Evolutionary conservation across 2,888 invertebrate genomes (phyloP), one percentile per base, ranked within the genome.

Genomic region (Melanostoma mellinum): DNA sequence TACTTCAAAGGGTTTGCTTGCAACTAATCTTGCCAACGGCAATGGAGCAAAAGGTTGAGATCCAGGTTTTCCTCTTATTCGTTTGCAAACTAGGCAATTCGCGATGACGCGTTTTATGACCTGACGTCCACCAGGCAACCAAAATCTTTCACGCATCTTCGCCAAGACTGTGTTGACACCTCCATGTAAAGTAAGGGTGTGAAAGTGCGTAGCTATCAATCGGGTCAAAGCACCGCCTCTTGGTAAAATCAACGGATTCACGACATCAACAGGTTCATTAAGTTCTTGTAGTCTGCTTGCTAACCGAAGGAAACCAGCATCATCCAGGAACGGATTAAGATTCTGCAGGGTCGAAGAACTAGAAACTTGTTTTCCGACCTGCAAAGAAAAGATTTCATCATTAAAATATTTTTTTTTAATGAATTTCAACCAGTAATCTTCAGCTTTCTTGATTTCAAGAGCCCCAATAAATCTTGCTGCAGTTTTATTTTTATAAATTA

Each of bases 271-370:
- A 2, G 46, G 9, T 38, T 30, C 46, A 9, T 58, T 9, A 6
- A 35, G 36, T 10, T 10, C 1, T 46, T 40, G 71, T 5, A 71
- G 36, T 6, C 50, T 33, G 9, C 46, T 58, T 30, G 10, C 53
- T 10, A 69, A n/a, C 6, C 77, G 63, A 35, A 77, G 10, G 6
- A 77, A 20, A 2, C 65, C 71, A 3, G 20, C 48, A 3, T 42
- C 44, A 48, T 77, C 56, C 20, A 77, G n/a, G 6, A 56, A 65
- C 1, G 65, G 65, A 30, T 78, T 72, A 6, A 72, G 44, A 5
- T 10, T 60, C 33, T 55, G 40, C n/a, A 77, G 35, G n/a, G 10
- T 55, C 4, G 61, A 77, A 20, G 55, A 44, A n/a, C 53, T 63
- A 8, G 65, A 38, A 63, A 73, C 53, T 36, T 36, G 46, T 33